Base-by-base conservation (phyloP, 2,797 vertebrate species). In the Tympanoctomys barrerae region DNA sequence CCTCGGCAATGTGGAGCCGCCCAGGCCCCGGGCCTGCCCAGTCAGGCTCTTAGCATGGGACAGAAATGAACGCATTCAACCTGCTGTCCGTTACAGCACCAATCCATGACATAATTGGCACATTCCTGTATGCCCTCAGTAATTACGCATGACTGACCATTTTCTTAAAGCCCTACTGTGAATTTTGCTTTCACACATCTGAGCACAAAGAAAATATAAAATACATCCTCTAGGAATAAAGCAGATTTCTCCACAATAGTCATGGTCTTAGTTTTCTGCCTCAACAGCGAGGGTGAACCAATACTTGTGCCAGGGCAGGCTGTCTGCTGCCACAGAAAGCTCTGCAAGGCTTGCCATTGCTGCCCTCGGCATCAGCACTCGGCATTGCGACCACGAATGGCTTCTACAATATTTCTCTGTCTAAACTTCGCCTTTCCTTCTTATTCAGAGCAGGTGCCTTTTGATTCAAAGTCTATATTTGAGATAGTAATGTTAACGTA, bases 181-280 rank as follows among this genome's bases (percentile, higher is more conserved):
- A 22, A 86, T 91, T 96, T 71, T 86, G 19, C 13, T 78, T 92
- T 93, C 59, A 62, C 46, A 19, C 26, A 95, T 78, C 68, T 84
- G 66, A 94, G 91, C 1, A 57, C 18, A 33, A 94, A 79, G 11
- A 87, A 90, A 93, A 5, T 80, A 92, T 86, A 49, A 68, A 90
- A 86, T 6, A 77, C 1, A 59, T 64, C 13, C 26, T 36, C 46
- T 8, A 94, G 75, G 78, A 94, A 94, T 0, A 84, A 62, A 33
- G 77, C 54, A 21, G 33, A 49, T 87, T 36, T 87, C 68, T 86
- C 52, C 33, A 73, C 21, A 62, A 66, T 57, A 19, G 16, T 77
- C 52, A 68, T 33, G n/a, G 95, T 49, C 1, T 49, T 10, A 54
- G 73, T 24, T 39, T 26, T 14, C 31, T 2, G 1, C 2, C 4